phyloP scores from a whole-genome alignment of 2,113 vertebrate genomes.

The Synchiropus splendidus region DNA sequence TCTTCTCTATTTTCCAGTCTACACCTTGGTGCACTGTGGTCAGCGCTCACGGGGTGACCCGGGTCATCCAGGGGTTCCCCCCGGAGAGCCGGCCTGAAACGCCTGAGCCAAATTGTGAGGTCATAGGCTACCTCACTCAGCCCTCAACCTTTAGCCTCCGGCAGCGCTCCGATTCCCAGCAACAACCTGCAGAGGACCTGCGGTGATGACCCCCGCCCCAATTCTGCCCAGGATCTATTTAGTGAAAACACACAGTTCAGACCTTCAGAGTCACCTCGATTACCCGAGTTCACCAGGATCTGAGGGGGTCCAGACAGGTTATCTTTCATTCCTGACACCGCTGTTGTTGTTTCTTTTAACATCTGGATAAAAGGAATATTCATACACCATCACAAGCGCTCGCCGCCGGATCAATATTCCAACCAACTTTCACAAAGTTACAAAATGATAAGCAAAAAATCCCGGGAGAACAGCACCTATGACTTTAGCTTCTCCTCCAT shows the following conservation, averaged over 20 bases:
- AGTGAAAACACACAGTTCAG: slow-evolving; percentile 49
- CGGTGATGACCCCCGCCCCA: slow-evolving; percentile 18
- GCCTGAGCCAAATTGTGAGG: slow-evolving; percentile 42
- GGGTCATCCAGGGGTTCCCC: slow-evolving; percentile 36
- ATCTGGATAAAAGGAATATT: slow-evolving; percentile 16
- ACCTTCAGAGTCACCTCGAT: not conserved
- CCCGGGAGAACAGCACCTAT: no score
- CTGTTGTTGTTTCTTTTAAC: slow-evolving; percentile 34
- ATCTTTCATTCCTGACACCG: slow-evolving; percentile 22
- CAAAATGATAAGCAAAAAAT: no score
- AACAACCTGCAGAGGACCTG: slow-evolving; percentile 45
- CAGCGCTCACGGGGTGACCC: slow-evolving; percentile 13
- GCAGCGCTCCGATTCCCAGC: slow-evolving; percentile 23
- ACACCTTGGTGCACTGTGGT: slow-evolving; percentile 13
- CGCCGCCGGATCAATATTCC: no score
- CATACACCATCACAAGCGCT: no score
- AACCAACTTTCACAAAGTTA: no score
- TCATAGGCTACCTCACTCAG: slow-evolving; percentile 47
- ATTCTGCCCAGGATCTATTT: slow-evolving; percentile 38
- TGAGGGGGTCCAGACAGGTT: slow-evolving; percentile 13
- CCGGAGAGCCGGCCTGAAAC: slow-evolving; percentile 21
- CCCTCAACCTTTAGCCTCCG: slow-evolving; percentile 44
- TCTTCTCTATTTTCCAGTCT: slow-evolving; percentile 5
- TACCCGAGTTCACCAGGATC: not conserved
- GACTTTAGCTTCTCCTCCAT: no score